These are phyloP conservation scores for Montifringilla adamsi DNA, from an alignment of 2,113 vertebrate species.

Conservation along the genomic window DNA sequence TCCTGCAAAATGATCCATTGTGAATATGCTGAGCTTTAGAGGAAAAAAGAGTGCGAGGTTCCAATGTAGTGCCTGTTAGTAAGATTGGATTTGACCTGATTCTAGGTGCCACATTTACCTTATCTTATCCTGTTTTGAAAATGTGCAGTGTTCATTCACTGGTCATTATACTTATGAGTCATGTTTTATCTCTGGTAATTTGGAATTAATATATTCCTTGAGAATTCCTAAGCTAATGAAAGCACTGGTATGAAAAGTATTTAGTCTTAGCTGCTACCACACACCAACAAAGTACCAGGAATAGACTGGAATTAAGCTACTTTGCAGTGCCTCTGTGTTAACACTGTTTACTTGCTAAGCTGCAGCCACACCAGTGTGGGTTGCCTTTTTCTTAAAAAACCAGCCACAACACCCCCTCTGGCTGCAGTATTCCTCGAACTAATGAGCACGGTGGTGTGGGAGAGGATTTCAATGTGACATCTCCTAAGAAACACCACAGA, in stretches of 20 bases:
- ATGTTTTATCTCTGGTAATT: neutral
- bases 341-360: neutral
- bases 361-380: neutral
- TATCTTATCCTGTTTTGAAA: constrained; percentile 1
- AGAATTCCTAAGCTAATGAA: constrained; percentile 5
- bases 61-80: neutral
- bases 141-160: neutral
- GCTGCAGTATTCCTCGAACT: neutral
- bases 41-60: neutral
- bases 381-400: neutral
- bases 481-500: neutral
- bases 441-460: accelerated
- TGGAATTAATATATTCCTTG: neutral
- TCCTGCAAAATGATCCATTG: neutral
- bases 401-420: neutral
- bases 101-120: neutral
- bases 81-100: neutral
- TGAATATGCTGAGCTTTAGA: neutral
- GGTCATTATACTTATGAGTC: neutral
- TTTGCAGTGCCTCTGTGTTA: neutral
- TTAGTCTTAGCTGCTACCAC: neutral
- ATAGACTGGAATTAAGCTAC: neutral
- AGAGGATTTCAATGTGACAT: neutral
- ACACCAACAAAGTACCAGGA: neutral
- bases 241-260: constrained; percentile 10